A percentile compares a stretch with the other conserved stretches of the same genome.
phyloP scores from a whole-genome alignment of 2,797 vertebrate genomes.

The Epinephelus coioides region DNA sequence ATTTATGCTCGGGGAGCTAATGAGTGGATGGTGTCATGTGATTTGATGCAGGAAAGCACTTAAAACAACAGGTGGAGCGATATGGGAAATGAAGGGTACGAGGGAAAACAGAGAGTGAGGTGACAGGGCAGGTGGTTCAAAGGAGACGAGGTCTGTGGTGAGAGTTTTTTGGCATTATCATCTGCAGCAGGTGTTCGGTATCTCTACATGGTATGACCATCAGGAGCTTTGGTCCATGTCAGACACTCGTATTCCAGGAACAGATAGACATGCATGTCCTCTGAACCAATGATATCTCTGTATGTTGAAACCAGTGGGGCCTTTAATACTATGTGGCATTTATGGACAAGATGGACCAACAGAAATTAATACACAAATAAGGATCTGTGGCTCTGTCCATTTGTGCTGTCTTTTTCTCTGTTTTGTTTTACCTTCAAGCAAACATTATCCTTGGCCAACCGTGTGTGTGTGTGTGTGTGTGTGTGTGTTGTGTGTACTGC shows the following conservation, averaged over 20 bases:
- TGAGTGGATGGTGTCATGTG: no score
- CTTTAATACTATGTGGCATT: slow-evolving; percentile 41
- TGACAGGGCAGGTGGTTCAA: no score
- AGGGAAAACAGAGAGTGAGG: no score
- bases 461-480: slow-evolving; percentile 7
- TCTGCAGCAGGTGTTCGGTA: not conserved
- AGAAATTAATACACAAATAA: slow-evolving; percentile 27
- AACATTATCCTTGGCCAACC: slow-evolving; percentile 67
- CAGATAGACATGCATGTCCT: not conserved
- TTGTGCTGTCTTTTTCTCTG: slow-evolving; percentile 29
- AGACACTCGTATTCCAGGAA: not conserved
- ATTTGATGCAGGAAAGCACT: not conserved
- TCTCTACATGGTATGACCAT: not conserved
- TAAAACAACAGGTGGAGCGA: not conserved
- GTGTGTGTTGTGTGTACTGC: slow-evolving; percentile 28
- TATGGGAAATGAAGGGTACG: not conserved
- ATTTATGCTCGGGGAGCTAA: no score
- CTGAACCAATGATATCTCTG: not conserved
- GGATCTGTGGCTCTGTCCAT: slow-evolving; percentile 6
- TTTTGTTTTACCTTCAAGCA: slow-evolving; percentile 61
- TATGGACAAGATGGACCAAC: slow-evolving; percentile 13
- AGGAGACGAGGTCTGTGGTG: no score
- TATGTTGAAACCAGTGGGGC: not conserved
- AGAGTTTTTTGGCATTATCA: not conserved
- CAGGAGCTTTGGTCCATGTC: not conserved